phyloP scores from a whole-genome alignment of 2,888 invertebrate species.

The Meloe dianella region DNA sequence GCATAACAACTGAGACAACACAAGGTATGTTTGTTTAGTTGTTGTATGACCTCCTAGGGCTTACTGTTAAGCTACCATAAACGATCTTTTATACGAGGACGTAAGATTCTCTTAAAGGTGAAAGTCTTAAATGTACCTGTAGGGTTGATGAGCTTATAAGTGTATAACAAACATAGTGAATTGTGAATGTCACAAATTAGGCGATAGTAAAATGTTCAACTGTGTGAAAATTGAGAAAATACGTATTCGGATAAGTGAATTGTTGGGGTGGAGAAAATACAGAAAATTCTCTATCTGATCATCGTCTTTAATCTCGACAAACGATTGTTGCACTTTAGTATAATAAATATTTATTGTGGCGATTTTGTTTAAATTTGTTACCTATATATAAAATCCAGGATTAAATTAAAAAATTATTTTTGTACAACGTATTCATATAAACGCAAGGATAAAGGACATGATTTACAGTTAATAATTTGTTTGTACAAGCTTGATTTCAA shows the following conservation, averaged over 20 bases:
- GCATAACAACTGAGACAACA: slow-evolving; percentile 32
- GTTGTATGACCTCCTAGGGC: slow-evolving; percentile 28
- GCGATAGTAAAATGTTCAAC: slow-evolving; percentile 13
- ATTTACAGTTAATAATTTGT: not conserved
- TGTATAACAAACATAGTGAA: slow-evolving; percentile 27
- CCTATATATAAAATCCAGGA: too few relatives aligned
- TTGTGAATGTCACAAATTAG: slow-evolving; percentile 26
- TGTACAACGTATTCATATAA: too few relatives aligned
- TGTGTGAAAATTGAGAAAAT: too few relatives aligned
- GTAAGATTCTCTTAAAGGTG: slow-evolving; percentile 31
- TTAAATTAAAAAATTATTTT: too few relatives aligned
- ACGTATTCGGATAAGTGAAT: too few relatives aligned
- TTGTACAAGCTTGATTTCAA: not conserved
- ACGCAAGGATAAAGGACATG: not conserved
- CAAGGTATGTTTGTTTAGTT: slow-evolving; percentile 35
- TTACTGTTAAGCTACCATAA: slow-evolving; percentile 28
- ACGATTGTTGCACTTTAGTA: too few relatives aligned
- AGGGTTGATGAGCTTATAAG: slow-evolving; percentile 33
- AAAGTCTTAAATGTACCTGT: slow-evolving; percentile 25
- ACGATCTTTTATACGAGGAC: slow-evolving; percentile 30
- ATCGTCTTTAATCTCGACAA: too few relatives aligned
- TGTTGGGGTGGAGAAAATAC: too few relatives aligned
- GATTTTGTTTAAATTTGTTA: too few relatives aligned
- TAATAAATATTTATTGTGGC: too few relatives aligned
- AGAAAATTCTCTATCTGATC: too few relatives aligned